Conservation (phyloP, 2,888 invertebrate species). For the Cheilosia impressa region DNA sequence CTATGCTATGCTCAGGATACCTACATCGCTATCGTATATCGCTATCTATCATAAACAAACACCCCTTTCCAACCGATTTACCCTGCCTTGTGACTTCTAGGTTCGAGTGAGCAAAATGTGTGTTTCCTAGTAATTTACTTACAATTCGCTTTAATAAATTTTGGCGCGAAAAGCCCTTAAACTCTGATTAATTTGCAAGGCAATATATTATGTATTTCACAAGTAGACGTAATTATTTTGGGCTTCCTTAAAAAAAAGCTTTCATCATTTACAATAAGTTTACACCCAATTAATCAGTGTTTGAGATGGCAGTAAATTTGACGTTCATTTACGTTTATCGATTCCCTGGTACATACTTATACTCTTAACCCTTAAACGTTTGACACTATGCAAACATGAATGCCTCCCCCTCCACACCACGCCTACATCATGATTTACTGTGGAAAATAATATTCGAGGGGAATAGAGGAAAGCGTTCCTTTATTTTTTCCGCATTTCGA, state of each 20-base stretch:
- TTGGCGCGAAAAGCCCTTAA: too few relatives aligned
- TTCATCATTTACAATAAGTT: neutral
- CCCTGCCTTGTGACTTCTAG: too few relatives aligned
- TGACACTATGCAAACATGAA: constrained; percentile 30
- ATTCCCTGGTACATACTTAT: neutral
- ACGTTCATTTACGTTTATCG: neutral
- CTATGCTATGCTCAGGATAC: too few relatives aligned
- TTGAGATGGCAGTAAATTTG: neutral
- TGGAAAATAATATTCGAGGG: neutral
- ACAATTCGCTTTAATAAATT: too few relatives aligned
- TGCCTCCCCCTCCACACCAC: neutral
- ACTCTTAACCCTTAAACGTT: constrained; percentile 34
- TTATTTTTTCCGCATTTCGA: neutral
- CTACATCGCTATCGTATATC: too few relatives aligned
- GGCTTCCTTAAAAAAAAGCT: neutral
- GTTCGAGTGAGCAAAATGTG: too few relatives aligned
- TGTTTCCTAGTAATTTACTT: too few relatives aligned
- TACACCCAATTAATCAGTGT: neutral
- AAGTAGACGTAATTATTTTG: too few relatives aligned
- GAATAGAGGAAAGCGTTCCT: neutral
- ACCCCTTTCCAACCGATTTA: too few relatives aligned
- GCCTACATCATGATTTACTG: constrained; percentile 17
- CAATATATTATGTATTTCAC: too few relatives aligned
- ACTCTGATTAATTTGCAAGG: too few relatives aligned
- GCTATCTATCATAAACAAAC: too few relatives aligned